phyloP scores from a whole-genome alignment of 2,113 vertebrate genomes.

The Scartelaos histophorus region DNA sequence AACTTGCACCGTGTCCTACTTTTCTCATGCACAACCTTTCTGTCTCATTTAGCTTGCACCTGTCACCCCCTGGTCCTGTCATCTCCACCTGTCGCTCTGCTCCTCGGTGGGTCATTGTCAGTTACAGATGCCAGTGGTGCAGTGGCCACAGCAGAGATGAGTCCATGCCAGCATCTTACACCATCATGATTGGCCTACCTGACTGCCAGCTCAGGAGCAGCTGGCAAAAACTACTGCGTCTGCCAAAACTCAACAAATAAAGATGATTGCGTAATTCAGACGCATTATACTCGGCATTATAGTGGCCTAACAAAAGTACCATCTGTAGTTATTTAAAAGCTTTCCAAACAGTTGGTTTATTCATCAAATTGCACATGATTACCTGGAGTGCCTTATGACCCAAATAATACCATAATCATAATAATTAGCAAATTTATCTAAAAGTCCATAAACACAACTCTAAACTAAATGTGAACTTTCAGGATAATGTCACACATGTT shows the following conservation, averaged over 20 bases:
- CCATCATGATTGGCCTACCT: slow-evolving; percentile 49
- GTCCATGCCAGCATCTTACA: slow-evolving; percentile 33
- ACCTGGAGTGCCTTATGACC: neutral
- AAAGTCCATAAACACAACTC: neutral
- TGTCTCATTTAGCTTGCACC: slow-evolving; percentile 44
- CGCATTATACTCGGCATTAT: slow-evolving; percentile 29
- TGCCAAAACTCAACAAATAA: slow-evolving; percentile 49
- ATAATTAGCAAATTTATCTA: neutral
- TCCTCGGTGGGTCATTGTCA: slow-evolving; percentile 22
- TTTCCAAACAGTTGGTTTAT: slow-evolving; percentile 6
- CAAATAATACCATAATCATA: neutral
- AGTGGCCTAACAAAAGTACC: slow-evolving; percentile 13
- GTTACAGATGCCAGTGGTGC: slow-evolving; percentile 32
- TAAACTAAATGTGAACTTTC: too few relatives aligned
- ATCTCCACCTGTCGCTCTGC: slow-evolving; percentile 16
- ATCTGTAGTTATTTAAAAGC: slow-evolving; percentile 10
- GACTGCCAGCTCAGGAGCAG: slow-evolving; percentile 44
- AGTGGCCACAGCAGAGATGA: slow-evolving; percentile 34
- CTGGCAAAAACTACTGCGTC: slow-evolving; percentile 36
- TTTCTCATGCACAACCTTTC: slow-evolving; percentile 23
- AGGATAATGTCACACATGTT: too few relatives aligned
- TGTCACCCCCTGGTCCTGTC: slow-evolving; percentile 20
- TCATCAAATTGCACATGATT: neutral
- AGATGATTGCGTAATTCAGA: slow-evolving; percentile 25
- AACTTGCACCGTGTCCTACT: slow-evolving; percentile 16